Evolutionary conservation across 2,113 vertebrate genomes (phyloP).

Genomic region (Ochotona princeps): DNA sequence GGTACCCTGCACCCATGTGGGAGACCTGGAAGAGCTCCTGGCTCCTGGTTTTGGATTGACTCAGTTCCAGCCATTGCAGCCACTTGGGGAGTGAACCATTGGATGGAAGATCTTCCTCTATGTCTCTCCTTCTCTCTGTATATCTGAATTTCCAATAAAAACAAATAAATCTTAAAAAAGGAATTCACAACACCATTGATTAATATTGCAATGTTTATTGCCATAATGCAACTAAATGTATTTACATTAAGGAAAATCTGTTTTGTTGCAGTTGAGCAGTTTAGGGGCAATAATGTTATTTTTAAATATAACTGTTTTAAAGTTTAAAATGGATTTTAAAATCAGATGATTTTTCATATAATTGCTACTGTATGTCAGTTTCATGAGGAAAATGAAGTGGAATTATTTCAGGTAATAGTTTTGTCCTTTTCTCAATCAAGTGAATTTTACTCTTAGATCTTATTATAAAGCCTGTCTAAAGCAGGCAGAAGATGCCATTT

Average conservation of each 20-base stretch:
- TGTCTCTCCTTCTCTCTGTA: too few species aligned
- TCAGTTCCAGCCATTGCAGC: too few species aligned
- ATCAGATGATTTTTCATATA: constrained; percentile 57
- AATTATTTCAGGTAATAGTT: constrained; percentile 57
- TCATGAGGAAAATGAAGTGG: constrained; percentile 71
- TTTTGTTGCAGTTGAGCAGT: constrained; percentile 25
- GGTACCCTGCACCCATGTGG: too few species aligned
- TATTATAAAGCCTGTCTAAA: constrained; percentile 40
- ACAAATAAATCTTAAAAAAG: not conserved
- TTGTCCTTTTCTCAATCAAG: constrained; percentile 52
- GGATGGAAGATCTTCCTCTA: too few species aligned
- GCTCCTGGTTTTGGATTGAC: too few species aligned
- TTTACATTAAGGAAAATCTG: constrained; percentile 40
- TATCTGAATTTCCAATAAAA: too few species aligned
- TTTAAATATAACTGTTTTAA: constrained; percentile 70
- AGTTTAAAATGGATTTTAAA: constrained; percentile 56
- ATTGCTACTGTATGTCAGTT: constrained; percentile 53
- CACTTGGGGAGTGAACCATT: too few species aligned
- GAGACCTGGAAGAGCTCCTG: too few species aligned
- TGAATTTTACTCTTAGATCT: constrained; percentile 3
- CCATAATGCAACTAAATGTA: not conserved
- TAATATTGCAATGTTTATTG: not conserved
- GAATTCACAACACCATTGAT: not conserved
- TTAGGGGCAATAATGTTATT: constrained; percentile 64
- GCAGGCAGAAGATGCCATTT: constrained; percentile 32